Base-by-base conservation (phyloP, 2,888 invertebrate species). In the Caenorhabditis macrosperma region DNA sequence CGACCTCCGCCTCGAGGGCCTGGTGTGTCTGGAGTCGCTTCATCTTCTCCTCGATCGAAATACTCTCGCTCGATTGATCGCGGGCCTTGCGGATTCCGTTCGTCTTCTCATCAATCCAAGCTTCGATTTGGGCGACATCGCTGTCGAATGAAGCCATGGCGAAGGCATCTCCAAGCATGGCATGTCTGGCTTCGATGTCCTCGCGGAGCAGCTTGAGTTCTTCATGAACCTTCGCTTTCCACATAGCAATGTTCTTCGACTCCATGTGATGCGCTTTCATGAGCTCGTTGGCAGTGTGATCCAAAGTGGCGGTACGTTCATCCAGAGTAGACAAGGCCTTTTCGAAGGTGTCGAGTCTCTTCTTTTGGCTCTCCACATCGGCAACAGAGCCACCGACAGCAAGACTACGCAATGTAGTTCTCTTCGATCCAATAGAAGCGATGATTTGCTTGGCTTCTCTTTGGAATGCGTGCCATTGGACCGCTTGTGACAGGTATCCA, bases 311-410 rank as follows among this genome's bases (percentile, higher is more conserved):
- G n/a, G 89, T 83, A 24, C 90, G 76, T 44, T 89, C 88, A 20
- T 86, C 85, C 20, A 89, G 74, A 15, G 86, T 84, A 15, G 94
- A 94, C 7, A 97, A 93, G 0, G 97, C 92, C 88, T 96, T 96
- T 91, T 96, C 96, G 91, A 98, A 97, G 2, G 95, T 96, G 87
- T 96, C 96, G 87, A 97, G 96, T 90, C 96, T 96, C 92, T 95
- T 96, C 28, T 95, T 93, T 89, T 95, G 94, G 48, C 94, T 94
- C 87, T 95, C 95, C 0, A 97, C 96, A 54, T 85, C 86, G 54
- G 88, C 85, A 30, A 89, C 89, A 38, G 76, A 83, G 28, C 83
- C 82, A 24, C 87, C 82, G 59, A 85, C 78, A 10, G 75, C 84
- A 54, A 80, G 82, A 59, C 71, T 78, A 54, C 82, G 76, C 12